Percentiles rank a stretch among this genome's conserved stretches.
Conservation (phyloP, 2,113 vertebrate species). For the Prolemur simus region DNA sequence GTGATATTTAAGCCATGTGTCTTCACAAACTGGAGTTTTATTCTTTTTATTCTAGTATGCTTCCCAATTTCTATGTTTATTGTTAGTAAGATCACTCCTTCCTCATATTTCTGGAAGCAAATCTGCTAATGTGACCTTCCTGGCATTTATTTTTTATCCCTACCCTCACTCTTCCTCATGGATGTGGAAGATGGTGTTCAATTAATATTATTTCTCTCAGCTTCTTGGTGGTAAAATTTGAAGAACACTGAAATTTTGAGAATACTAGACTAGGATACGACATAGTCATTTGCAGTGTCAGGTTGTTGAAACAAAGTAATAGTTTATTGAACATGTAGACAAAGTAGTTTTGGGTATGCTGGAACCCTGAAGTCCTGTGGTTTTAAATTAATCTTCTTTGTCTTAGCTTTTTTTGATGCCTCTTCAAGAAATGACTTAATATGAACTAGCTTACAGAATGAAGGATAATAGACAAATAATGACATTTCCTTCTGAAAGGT, state of each 20-base stretch:
- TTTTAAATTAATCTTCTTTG: not conserved
- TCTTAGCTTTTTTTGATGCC: not conserved
- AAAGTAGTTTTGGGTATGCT: not conserved
- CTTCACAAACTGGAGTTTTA: not conserved
- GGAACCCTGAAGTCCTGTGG: not conserved
- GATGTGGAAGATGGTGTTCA: not conserved
- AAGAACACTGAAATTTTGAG: not conserved
- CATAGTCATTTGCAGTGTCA: not conserved
- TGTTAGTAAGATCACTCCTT: not conserved
- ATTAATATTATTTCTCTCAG: not conserved
- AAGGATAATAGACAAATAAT: conserved; percentile 51
- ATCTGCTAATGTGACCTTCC: not conserved
- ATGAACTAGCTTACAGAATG: not conserved
- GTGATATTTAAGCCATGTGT: not conserved
- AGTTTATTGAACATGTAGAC: not conserved
- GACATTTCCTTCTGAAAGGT: conserved; percentile 66
- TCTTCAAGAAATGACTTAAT: not conserved
- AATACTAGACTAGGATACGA: not conserved
- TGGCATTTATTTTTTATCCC: not conserved
- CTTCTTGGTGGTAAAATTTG: not conserved
- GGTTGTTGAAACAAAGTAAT: not conserved
- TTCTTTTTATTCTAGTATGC: not conserved
- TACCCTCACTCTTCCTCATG: not conserved
- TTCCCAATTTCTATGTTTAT: not conserved
- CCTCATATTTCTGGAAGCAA: not conserved